These are phyloP conservation scores for Protodeltote pygarga DNA, from an alignment of 2,888 invertebrate genomes.

Conservation along the genomic window DNA sequence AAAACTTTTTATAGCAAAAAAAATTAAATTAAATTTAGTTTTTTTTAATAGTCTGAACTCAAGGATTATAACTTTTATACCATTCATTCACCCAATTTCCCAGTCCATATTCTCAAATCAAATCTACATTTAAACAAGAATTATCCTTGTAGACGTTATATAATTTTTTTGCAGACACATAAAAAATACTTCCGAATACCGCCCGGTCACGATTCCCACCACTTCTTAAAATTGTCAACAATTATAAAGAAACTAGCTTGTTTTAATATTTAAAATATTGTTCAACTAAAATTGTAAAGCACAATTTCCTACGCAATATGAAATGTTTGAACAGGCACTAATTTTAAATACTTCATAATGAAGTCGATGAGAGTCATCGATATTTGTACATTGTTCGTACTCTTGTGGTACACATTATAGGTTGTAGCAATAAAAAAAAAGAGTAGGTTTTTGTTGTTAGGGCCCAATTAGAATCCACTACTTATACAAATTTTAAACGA, in stretches of 20 bases:
- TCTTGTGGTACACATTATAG: no score
- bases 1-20: slow-evolving; percentile 40
- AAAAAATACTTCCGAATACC: slow-evolving; percentile 38
- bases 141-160: slow-evolving; percentile 29
- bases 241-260: slow-evolving; percentile 24
- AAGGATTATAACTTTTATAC: slow-evolving; percentile 22
- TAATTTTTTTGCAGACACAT: slow-evolving; percentile 4
- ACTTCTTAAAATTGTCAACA: slow-evolving; percentile 36
- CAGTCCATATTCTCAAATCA: slow-evolving; percentile 24
- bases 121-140: slow-evolving; percentile 32
- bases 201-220: slow-evolving; percentile 22
- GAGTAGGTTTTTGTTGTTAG: no score
- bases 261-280: slow-evolving; percentile 25
- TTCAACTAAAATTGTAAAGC: slow-evolving; percentile 44
- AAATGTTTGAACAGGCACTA: slow-evolving; percentile 50
- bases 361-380: slow-evolving; percentile 35
- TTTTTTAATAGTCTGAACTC: slow-evolving; percentile 27
- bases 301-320: slow-evolving; percentile 47
- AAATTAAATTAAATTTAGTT: slow-evolving; percentile 22
- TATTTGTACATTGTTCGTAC: slow-evolving; percentile 44
- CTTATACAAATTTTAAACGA: no score
- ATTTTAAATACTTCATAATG: slow-evolving; percentile 37
- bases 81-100: slow-evolving; percentile 27
- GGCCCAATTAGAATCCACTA: no score
- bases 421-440: no score